These are phyloP conservation scores for Oophaga pumilio DNA, from an alignment of 2,113 vertebrate species.

Conservation along the genomic window DNA sequence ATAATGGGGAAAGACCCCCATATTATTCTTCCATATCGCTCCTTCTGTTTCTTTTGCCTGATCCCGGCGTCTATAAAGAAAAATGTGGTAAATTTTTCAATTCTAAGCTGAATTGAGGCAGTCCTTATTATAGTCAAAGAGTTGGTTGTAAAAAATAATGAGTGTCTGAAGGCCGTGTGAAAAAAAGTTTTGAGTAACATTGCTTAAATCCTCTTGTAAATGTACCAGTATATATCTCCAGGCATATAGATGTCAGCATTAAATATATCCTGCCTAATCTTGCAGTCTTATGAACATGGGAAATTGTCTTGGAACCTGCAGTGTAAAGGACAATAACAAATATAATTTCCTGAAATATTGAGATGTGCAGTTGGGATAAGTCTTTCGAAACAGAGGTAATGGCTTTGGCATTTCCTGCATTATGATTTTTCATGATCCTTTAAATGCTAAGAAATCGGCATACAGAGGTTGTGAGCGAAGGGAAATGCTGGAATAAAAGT, in stretches of 20 bases:
- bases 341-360: constrained; percentile 45
- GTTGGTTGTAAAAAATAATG: neutral
- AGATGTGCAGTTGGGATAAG: constrained; percentile 31
- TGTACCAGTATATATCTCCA: neutral
- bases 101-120: neutral
- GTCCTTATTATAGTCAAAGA: neutral
- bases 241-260: neutral
- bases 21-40: neutral
- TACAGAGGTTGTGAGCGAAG: constrained; percentile 19
- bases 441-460: constrained; percentile 53
- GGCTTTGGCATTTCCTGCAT: constrained; percentile 57
- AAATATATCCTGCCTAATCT: neutral
- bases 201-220: neutral
- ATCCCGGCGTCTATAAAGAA: neutral
- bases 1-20: no score
- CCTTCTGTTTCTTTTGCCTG: neutral
- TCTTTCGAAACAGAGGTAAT: constrained; percentile 54
- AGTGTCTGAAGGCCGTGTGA: neutral
- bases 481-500: constrained; percentile 50
- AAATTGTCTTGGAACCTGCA: constrained; percentile 27
- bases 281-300: neutral
- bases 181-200: constrained; percentile 2
- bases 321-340: constrained; percentile 50
- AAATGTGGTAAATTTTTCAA: neutral
- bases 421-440: constrained; percentile 56